Base-by-base conservation (phyloP, 2,797 vertebrate genomes). In the Alosa sapidissima region DNA sequence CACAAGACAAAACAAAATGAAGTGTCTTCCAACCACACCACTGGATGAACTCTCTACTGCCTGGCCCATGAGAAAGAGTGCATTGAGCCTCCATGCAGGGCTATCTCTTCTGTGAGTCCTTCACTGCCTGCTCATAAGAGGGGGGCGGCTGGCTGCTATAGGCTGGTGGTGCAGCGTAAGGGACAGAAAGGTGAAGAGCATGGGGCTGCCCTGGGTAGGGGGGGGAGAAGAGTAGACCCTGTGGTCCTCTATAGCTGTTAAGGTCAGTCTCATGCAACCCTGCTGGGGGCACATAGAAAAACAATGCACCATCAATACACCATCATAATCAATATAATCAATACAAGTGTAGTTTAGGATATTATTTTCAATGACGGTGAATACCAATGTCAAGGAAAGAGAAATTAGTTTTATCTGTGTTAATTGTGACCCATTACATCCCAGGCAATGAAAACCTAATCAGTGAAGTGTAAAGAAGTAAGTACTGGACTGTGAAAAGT, bases 81-180 rank as follows among this genome's bases (percentile, higher is more conserved):
- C 1, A 24, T 2, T 2, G n/a, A 78, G 72, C 41, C 36, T 81
- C 21, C 13, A 47, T 0, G 49, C 86, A 83, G 82, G 83, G 84
- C 81, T 88, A 90, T 87, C 68, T 83, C 86, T 65, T 83, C 72
- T 95, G 96, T 86, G 93, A 94, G 87, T 93, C 92, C 91, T 95
- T 96, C 88, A 96, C 94, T 86, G 95, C 96, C 93, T 96, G 95
- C 90, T 96, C 95, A 0, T 96, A 96, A 0, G 95, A 95, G 21
- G 96, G 96, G 0, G 95, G 96, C 0, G 96, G 96, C 0, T 95
- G 95, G 92, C 94, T 96, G 93, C 94, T 96, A 89, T 96, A 96
- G 86, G 95, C 95, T 16, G 95, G 95, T 10, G 95, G 94, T 0
- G 95, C 95, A 0, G 95, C 94, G 51, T 95, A 96, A 83, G 93